Evolutionary conservation across 2,888 invertebrate genomes (phyloP), one percentile per base, ranked within the genome.

Genomic region (Drosophila peninsularis): DNA sequence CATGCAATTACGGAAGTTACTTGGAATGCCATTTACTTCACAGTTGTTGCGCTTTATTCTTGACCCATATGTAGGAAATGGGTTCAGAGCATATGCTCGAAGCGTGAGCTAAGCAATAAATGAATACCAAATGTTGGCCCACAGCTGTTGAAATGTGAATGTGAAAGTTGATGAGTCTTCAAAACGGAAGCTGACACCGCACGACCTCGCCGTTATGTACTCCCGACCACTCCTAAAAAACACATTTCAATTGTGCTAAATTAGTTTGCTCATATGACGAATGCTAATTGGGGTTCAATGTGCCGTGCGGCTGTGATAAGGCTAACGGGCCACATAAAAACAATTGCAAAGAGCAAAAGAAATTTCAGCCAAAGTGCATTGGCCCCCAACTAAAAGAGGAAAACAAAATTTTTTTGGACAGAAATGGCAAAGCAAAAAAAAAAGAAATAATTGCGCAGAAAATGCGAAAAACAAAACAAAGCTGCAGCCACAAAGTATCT

Each of bases 271-370:
- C 44, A 61, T 61, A 67, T 75, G 66, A 71, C 71, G 60, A 67
- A 66, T 67, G 58, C 13, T 56, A 71, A 75, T 24, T 42, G 49
- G 32, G 55, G 75, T 76, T 75, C 75, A 75, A 71, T 65, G 75
- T 50, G 67, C 75, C 50, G 34, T 11, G 11, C 6, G 56, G 49
- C 42, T 54, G 53, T 30, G 77, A 76, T 76, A 76, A 76, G 77
- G 75, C 76, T 58, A 75, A 42, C 56, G 62, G 71, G 52, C 39
- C 54, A 71, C 54, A 34, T 30, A 66, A 30, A 39, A 45, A 47
- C 27, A 17, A 55, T 13, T 47, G 42, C 39, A 57, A 39, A 55
- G 58, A 39, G 49, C 24, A 42, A 75, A 75, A 49, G 55, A 72
- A 71, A 67, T 75, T 71, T 55, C 36, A 42, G 61, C 36, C 62